Evolutionary conservation across 2,888 invertebrate genomes (phyloP), one percentile per base, ranked within the genome.

Genomic region (Sphinx pinastri): DNA sequence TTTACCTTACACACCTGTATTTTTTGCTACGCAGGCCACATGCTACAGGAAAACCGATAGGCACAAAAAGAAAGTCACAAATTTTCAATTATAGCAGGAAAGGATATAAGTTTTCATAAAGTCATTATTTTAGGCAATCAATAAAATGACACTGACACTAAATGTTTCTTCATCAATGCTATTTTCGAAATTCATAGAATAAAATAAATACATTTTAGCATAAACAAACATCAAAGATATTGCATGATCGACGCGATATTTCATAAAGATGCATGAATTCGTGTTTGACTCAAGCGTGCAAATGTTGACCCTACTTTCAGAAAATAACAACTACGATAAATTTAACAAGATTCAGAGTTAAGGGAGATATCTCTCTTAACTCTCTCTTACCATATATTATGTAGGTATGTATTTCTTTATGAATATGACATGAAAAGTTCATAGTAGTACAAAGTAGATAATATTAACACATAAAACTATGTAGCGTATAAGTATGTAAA

Each of bases 201-300:
- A 63, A 63, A 63, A 63, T 49, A 63, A 63, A 49, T 47, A 63
- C 19, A 49, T 19, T 63, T n/a, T 11, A 47, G 45, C n/a, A 54
- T 10, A 54, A n/a, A 12, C 47, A 59, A 49, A 58, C 31, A 63
- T 63, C 63, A 63, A 11, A 63, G 19, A 47, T 49, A 49, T 49
- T 47, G 47, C 13, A 13, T 63, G 63, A 49, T 63, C 19, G 63
- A 63, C 47, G 63, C 38, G 8, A 38, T 38, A 38, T 63, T 19
- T 63, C 63, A 49, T 63, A 16, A 63, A 47, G 63, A 63, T 63
- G 63, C 19, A 63, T 63, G 49, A 47, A 63, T 19, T 19, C 49
- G 1, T 47, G 13, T 49, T 63, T 49, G n/a, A 19, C 19, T 63
- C 49, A 13, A 13, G 19, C 63, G 49, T 19, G 19, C 49, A 16